A percentile compares a stretch with the other conserved stretches of the same genome.
These are phyloP conservation scores for Cyprinella venusta DNA, from an alignment of 2,797 vertebrate species.

Conservation along the genomic window DNA sequence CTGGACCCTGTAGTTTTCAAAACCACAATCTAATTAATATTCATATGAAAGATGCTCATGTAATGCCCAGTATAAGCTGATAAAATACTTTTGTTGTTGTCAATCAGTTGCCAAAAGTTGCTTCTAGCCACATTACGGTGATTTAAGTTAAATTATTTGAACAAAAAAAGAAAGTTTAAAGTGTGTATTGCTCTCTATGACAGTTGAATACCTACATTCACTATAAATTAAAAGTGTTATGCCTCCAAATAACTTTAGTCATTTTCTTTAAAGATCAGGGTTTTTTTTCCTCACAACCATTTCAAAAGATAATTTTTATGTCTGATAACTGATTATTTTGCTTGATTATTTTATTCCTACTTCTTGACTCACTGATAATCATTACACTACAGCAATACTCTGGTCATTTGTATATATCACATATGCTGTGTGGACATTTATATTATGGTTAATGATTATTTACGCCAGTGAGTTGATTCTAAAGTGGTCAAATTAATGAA, in stretches of 20 bases:
- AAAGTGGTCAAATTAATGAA: not conserved
- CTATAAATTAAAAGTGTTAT: slow-evolving; percentile 5
- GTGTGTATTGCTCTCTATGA: not conserved
- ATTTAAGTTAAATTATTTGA: not conserved
- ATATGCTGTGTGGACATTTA: not conserved
- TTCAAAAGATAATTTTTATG: not conserved
- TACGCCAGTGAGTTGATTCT: not conserved
- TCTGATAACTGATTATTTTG: not conserved
- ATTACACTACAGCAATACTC: not conserved
- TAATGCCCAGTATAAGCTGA: not conserved
- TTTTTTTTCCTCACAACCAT: too few species aligned
- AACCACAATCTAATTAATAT: not conserved
- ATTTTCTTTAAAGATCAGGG: not conserved
- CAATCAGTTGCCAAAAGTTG: not conserved
- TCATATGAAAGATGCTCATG: not conserved
- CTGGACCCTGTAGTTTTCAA: not conserved
- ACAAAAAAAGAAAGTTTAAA: not conserved
- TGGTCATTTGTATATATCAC: not conserved
- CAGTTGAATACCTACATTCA: not conserved
- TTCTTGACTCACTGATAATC: not conserved
- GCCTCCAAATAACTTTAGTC: not conserved
- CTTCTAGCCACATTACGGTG: not conserved
- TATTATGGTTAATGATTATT: not conserved
- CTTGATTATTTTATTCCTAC: not conserved
- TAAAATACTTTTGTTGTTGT: not conserved